These are phyloP conservation scores for Lampropteryx suffumata DNA, from an alignment of 2,888 invertebrate species.

Conservation along the genomic window DNA sequence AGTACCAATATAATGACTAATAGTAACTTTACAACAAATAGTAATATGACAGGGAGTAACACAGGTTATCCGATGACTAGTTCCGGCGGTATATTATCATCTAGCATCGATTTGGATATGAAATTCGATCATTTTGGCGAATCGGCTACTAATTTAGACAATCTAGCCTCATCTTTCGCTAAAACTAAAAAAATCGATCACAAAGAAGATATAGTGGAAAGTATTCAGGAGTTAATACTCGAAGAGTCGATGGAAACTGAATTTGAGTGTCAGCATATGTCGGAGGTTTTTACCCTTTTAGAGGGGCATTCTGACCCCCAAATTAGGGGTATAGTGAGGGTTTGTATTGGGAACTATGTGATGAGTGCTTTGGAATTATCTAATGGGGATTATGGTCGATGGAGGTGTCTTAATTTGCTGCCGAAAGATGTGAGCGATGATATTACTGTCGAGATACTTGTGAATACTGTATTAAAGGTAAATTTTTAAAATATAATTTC, in stretches of 20 bases:
- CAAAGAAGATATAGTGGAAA: slow-evolving; percentile 45
- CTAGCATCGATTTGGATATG: slow-evolving; percentile 81
- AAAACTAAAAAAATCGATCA: slow-evolving; percentile 49
- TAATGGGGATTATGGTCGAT: slow-evolving; percentile 79
- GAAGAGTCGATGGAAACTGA: slow-evolving; percentile 49
- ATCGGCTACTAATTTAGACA: slow-evolving; percentile 62
- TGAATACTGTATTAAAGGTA: slow-evolving; percentile 82
- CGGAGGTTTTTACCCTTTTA: slow-evolving; percentile 86
- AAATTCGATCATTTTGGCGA: slow-evolving; percentile 86
- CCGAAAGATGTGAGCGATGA: slow-evolving; percentile 63
- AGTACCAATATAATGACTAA: slow-evolving; percentile 68
- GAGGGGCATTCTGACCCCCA: slow-evolving; percentile 91
- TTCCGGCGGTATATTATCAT: slow-evolving; percentile 64
- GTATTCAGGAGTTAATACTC: slow-evolving; percentile 49
- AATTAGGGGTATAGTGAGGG: slow-evolving; percentile 87
- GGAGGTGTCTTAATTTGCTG: slow-evolving; percentile 65
- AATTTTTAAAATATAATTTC: too few species aligned
- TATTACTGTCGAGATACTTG: slow-evolving; percentile 72
- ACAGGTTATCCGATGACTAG: slow-evolving; percentile 75
- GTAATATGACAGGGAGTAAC: slow-evolving; percentile 71
- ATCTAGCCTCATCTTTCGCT: slow-evolving; percentile 24
- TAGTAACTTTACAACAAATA: slow-evolving; percentile 73
- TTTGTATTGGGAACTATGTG: slow-evolving; percentile 87
- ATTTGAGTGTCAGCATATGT: slow-evolving; percentile 83
- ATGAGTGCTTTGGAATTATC: slow-evolving; percentile 82